Evolutionary conservation across 2,888 invertebrate species (phyloP), one percentile per base, ranked within the genome.

Genomic region (Drosophila seclusa): DNA sequence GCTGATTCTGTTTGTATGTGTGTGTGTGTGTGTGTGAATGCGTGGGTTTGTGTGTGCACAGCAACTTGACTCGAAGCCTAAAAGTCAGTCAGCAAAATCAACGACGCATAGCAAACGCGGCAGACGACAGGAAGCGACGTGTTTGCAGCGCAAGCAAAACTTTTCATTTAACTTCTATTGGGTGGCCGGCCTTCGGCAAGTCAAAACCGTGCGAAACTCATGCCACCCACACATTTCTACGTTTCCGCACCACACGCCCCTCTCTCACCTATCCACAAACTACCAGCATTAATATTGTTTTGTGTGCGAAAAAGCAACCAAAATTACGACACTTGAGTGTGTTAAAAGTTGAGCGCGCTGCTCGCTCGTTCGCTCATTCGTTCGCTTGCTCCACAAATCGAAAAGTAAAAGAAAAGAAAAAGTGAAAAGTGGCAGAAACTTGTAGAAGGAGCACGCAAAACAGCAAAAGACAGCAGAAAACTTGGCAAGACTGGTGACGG

Each of bases 301-400:
- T 90, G 90, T 87, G 90, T 87, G 87, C 88, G 88, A 87, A 87
- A 86, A 90, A 89, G 86, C 87, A 90, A 80, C 86, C 88, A 88
- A 90, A 87, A 89, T 90, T 90, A 90, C 90, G 91, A 87, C 90
- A 88, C 91, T 90, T 90, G 90, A 90, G 90, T 87, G 91, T 90
- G 90, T 90, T 90, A 87, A 87, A 87, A 87, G 85, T 90, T 87
- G 88, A 89, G 78, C 90, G 85, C 69, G 60, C 55, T 63, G 54
- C 67, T 60, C 36, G 40, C 53, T 57, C 55, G 11, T 61, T 60
- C 59, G 40, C 52, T 55, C 38, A 55, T 55, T 64, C 50, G 40
- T 45, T 59, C 60, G n/a, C 21, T 38, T 38, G 55, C 63, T 63
- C 60, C 87, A 57, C 75, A 78, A 89, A 90, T 87, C 85, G 90